Conservation (phyloP, 2,888 invertebrate genomes). For the Diarsia mendica region DNA sequence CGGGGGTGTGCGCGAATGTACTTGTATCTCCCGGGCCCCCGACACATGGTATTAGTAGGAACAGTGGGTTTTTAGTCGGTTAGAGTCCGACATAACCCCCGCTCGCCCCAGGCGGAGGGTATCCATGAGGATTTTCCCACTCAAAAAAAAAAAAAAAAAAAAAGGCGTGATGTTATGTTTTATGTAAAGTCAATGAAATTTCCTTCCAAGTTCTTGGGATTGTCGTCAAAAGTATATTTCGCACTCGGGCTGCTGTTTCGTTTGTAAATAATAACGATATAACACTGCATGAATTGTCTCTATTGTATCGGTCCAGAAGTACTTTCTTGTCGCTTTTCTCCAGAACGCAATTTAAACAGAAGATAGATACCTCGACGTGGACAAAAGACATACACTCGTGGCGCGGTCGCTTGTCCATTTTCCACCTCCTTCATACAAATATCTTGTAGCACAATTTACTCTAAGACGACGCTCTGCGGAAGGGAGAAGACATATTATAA, state of each 20-base stretch:
- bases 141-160: no score
- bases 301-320: neutral
- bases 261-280: neutral
- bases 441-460: neutral
- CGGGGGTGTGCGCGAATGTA: no score
- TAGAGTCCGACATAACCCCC: no score
- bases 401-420: constrained; percentile 27
- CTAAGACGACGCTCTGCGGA: neutral
- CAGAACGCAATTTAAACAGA: constrained; percentile 19
- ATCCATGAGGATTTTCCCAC: no score
- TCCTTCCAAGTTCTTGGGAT: neutral
- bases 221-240: neutral
- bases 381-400: constrained; percentile 19
- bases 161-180: no score
- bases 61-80: no score
- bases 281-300: neutral
- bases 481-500: constrained; percentile 31
- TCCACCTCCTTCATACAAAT: constrained; percentile 15
- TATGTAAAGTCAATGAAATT: no score
- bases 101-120: no score
- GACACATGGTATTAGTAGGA: no score
- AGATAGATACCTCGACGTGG: neutral
- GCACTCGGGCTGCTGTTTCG: neutral
- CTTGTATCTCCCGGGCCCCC: no score
- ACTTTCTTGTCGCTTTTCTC: constrained; percentile 7